phyloP scores from a whole-genome alignment of 2,113 vertebrate species.

The Eulacestoma nigropectus region DNA sequence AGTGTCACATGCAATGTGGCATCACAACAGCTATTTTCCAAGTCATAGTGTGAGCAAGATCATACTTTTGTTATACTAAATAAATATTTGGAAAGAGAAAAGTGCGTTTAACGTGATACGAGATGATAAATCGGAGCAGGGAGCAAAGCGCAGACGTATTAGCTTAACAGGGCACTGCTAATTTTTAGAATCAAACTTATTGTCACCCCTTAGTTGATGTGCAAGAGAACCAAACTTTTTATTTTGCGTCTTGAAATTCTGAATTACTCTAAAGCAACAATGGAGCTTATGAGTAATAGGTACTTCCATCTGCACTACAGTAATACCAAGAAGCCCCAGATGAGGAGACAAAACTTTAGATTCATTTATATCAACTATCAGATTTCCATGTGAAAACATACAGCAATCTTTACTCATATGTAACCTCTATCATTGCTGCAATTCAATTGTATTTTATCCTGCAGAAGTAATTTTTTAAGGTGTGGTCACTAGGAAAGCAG shows the following conservation, averaged over 20 bases:
- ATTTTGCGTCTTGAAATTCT: background rate
- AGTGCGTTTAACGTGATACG: background rate
- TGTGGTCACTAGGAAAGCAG: background rate
- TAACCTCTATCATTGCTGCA: background rate
- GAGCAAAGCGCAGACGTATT: background rate
- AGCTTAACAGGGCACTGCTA: background rate
- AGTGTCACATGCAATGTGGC: too few species aligned
- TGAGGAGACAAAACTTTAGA: background rate
- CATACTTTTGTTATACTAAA: background rate
- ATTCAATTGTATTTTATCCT: background rate
- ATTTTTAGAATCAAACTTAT: background rate
- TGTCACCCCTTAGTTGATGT: background rate
- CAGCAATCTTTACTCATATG: background rate
- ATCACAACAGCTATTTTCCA: background rate
- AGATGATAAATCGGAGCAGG: background rate
- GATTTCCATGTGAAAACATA: fast-evolving
- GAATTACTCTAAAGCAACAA: background rate
- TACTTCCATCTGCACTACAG: background rate
- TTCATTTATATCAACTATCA: background rate
- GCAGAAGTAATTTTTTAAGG: background rate
- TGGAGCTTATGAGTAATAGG: background rate
- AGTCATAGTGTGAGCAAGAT: background rate
- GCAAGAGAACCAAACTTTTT: background rate
- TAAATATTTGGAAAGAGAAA: background rate
- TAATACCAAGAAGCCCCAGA: background rate